Percentiles rank a stretch among this genome's conserved stretches.
Conservation (phyloP, 2,888 invertebrate species). For the Zhuqinia jingwanae region DNA sequence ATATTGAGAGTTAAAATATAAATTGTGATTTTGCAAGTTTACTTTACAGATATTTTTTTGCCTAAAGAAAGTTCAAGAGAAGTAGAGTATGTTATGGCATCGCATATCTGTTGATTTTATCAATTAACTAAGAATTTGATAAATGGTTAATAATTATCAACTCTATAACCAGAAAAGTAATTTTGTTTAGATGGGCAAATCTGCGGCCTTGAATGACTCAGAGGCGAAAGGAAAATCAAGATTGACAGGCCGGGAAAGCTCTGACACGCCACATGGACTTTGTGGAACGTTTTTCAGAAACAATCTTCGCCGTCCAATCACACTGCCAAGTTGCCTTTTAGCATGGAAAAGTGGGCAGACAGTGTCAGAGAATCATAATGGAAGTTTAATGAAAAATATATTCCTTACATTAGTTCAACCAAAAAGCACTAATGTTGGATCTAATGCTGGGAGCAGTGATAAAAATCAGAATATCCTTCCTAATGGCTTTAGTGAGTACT, state of each 20-base stretch:
- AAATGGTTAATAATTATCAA: too few relatives aligned
- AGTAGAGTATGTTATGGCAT: too few relatives aligned
- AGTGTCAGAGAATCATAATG: constrained; percentile 77
- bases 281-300: constrained; percentile 72
- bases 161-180: too few relatives aligned
- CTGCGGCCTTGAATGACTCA: constrained; percentile 40
- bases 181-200: too few relatives aligned
- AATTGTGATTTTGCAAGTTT: too few relatives aligned
- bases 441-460: constrained; percentile 30
- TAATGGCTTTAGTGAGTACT: constrained; percentile 54
- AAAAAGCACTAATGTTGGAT: constrained; percentile 69
- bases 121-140: too few relatives aligned
- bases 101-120: too few relatives aligned
- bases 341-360: constrained; percentile 77
- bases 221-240: constrained; percentile 72
- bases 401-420: constrained; percentile 77
- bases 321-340: constrained; percentile 78
- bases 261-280: constrained; percentile 45
- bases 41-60: too few relatives aligned
- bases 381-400: constrained; percentile 78
- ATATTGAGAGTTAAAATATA: too few relatives aligned
- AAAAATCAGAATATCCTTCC: constrained; percentile 12
- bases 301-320: constrained; percentile 78
- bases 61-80: too few relatives aligned
- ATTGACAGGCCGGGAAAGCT: too few relatives aligned